Evolutionary conservation across 2,797 vertebrate genomes (phyloP).

Genomic region (Pteropus rufus): DNA sequence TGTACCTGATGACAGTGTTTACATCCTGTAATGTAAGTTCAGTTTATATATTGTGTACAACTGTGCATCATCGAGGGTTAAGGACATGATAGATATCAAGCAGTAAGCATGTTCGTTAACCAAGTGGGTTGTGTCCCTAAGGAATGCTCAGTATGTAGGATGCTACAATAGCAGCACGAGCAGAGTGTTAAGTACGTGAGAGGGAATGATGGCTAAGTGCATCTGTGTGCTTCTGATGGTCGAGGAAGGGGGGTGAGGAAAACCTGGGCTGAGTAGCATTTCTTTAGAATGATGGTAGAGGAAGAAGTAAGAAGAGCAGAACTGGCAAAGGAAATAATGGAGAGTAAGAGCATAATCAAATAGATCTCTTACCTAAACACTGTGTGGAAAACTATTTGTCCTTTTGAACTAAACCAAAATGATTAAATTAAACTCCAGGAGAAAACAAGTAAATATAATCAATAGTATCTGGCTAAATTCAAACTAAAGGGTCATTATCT

Average conservation of each 20-base stretch:
- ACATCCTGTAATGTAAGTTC: not conserved
- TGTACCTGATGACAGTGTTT: not conserved
- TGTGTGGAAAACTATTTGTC: slow-evolving; percentile 15
- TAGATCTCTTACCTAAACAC: not conserved
- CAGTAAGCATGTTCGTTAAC: not conserved
- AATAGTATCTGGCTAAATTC: slow-evolving; percentile 27
- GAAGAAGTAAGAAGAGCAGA: not conserved
- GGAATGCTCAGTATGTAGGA: not conserved
- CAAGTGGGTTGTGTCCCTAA: not conserved
- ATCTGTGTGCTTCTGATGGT: not conserved
- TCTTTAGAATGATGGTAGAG: not conserved
- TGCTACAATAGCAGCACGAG: not conserved
- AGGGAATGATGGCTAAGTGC: not conserved
- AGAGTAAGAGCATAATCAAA: not conserved
- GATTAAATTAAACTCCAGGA: slow-evolving; percentile 67
- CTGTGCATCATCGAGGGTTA: not conserved
- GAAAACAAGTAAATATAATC: slow-evolving; percentile 50
- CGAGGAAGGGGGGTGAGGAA: not conserved
- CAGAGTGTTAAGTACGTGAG: not conserved
- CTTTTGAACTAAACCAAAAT: slow-evolving; percentile 64
- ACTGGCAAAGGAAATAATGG: not conserved
- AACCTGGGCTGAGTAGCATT: not conserved
- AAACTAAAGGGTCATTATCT: slow-evolving; percentile 39
- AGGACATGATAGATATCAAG: not conserved
- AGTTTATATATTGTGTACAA: not conserved